phyloP scores from a whole-genome alignment of 2,888 invertebrate genomes.

The Resseliella maxima region DNA sequence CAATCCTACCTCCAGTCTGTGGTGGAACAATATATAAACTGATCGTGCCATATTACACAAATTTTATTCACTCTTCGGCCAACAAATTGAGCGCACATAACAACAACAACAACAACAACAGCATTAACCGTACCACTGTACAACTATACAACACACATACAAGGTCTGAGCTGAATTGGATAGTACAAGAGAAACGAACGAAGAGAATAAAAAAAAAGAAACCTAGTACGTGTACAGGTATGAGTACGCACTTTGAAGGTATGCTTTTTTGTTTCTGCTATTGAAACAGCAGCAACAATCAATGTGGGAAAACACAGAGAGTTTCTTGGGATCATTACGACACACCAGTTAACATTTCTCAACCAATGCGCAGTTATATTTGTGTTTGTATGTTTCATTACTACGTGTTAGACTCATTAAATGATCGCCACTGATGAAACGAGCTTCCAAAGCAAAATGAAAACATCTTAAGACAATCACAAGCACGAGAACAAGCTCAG shows the following conservation, averaged over 20 bases:
- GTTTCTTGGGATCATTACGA: neutral
- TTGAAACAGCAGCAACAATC: slow-evolving; percentile 34
- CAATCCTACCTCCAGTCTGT: slow-evolving; percentile 59
- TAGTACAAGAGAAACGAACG: slow-evolving; percentile 10
- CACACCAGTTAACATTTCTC: slow-evolving; percentile 22
- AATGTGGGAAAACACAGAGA: slow-evolving; percentile 31
- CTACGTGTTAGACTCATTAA: slow-evolving; percentile 25
- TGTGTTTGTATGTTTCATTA: neutral
- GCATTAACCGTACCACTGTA: slow-evolving; percentile 23
- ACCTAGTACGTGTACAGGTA: slow-evolving; percentile 31
- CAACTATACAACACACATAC: slow-evolving; percentile 19
- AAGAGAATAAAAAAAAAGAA: neutral
- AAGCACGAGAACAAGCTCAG: neutral
- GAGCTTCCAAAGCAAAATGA: neutral
- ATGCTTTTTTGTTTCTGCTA: neutral
- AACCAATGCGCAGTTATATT: neutral
- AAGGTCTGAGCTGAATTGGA: neutral
- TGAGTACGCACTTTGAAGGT: slow-evolving; percentile 35
- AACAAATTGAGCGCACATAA: slow-evolving; percentile 56
- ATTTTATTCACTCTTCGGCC: slow-evolving; percentile 57
- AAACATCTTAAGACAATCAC: slow-evolving; percentile 8
- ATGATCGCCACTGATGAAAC: neutral
- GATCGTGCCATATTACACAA: slow-evolving; percentile 57
- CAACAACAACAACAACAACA: slow-evolving; percentile 46
- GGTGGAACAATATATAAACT: slow-evolving; percentile 61